Evolutionary conservation across 2,797 vertebrate genomes (phyloP), one percentile per base, ranked within the genome.

Genomic region (Gambusia yucatana): DNA sequence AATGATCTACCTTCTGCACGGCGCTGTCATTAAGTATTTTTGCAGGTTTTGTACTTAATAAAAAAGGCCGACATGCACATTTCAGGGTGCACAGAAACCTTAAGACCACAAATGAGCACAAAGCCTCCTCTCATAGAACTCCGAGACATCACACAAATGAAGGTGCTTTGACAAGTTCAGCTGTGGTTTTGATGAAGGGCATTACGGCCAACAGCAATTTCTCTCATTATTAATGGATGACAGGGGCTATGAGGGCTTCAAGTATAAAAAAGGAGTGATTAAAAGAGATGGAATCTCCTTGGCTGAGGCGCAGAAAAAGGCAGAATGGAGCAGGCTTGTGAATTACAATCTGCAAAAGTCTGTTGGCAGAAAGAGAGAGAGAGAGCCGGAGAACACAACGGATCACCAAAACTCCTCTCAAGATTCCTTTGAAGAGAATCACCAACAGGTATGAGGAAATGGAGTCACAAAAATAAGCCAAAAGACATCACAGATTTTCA

Each of bases 211-310:
- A 90, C 91, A 92, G 88, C 92, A 94, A 93, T 83, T 88, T 81
- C 86, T 81, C 91, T 93, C 90, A 92, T 94, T 91, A 92, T 91
- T 92, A 90, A 89, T 93, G 91, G 91, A 92, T 92, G 91, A 93
- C 88, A 79, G 87, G 91, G 90, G 87, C 87, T 87, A 91, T 87
- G 89, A 94, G 84, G 90, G 91, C 80, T 95, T 96, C 96, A 96
- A 96, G 95, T 96, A 96, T 95, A 94, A 96, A 96, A 95, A 93
- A 93, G 83, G 92, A 94, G 93, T 91, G 93, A 94, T 92, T 92
- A 93, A 93, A 94, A 94, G 92, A 93, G 92, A 94, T 88, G 88
- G 90, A 95, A 94, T 96, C 95, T 96, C 95, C 95, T 95, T 96
- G 96, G 94, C 96, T 94, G 94, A 95, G 93, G 94, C 79, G 93